Evolutionary conservation across 2,113 vertebrate genomes (phyloP), one percentile per base, ranked within the genome.

Genomic region (Nansenia antarctica): DNA sequence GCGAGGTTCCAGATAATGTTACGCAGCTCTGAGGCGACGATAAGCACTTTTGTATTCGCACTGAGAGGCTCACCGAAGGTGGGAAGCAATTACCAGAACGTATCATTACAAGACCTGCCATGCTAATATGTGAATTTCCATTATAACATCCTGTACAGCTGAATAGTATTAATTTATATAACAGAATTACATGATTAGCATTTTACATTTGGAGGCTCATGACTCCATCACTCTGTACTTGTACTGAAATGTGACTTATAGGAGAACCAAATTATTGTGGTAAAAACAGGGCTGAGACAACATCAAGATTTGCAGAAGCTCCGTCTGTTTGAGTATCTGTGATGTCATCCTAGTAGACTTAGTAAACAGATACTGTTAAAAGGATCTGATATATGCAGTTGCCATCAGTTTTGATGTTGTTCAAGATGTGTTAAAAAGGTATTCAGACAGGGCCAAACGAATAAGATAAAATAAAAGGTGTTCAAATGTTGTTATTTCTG

Each of bases 41-140:
- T 30, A 57, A 57, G 14, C 12, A 31, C 6, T 57, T 30, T 57
- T 18, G 30, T 58, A 58, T 30, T 29, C 11, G 29, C 27, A 31
- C 12, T 58, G 26, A 58, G 24, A 18, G 55, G 29, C 15, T 58
- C 30, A 58, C 29, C n/a, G n/a, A n/a, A n/a, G 45, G n/a, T 22
- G 45, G 20, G 20, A 49, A 49, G n/a, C n/a, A 49, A 49, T 49
- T 22, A 49, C 45, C 45, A 49, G 4, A 49, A 49, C n/a, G 20
- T 49, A 49, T 49, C 45, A 49, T 49, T n/a, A 47, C 45, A 47
- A 47, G n/a, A 49, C 45, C 45, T 49, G 45, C 20, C 45, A 49
- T 49, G n/a, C 45, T 49, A 49, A n/a, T 8, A 49, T 49, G 18
- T 49, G 14, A 15, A 9, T 49, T 49, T n/a, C 45, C 45, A 49